Base-by-base conservation (phyloP, 2,888 invertebrate species). In the Yponomeuta evonymella region DNA sequence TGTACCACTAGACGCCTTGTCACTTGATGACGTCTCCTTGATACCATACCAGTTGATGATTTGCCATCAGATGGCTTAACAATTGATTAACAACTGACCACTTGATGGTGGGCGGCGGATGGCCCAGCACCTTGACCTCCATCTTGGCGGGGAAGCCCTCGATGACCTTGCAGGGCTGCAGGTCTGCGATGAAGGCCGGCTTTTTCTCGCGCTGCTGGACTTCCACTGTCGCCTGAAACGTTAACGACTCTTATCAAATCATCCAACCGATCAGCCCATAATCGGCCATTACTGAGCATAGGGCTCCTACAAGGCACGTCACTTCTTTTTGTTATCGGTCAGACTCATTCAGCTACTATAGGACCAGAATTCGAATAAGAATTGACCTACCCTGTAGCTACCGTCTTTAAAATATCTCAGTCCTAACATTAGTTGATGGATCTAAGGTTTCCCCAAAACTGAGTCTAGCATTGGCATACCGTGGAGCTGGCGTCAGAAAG, bases 141-240 rank as follows among this genome's bases (percentile, higher is more conserved):
- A 97, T 88, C 79, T 95, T 96, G 15, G 95, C 95, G 0, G 97
- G 97, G 85, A 96, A 97, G 0, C 97, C 97, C 89, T 97, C 97
- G 66, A 97, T 95, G 30, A 96, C 96, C 67, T 94, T 95, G 33
- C 94, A 87, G 2, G 96, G 95, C 77, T 95, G 94, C 43, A 97
- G 89, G 72, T 95, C 95, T 0, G 94, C 94, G 23, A 95, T 90
- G 84, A 97, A 97, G 29, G 94, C 94, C 0, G 97, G 97, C 81
- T 95, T 95, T 72, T 94, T 94, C 71, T 96, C 96, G 79, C 94
- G 95, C 76, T 95, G 95, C 43, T 94, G 93, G 0, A 97, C 94
- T 73, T 93, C 92, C 2, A 96, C 93, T 29, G 65, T 68, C 10
- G 71, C 71, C 66, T 88, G 62, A 15, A 67, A 33, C 3, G 43